A percentile compares a stretch with the other conserved stretches of the same genome.
phyloP scores from a whole-genome alignment of 2,113 vertebrate genomes.

The Indicator indicator region DNA sequence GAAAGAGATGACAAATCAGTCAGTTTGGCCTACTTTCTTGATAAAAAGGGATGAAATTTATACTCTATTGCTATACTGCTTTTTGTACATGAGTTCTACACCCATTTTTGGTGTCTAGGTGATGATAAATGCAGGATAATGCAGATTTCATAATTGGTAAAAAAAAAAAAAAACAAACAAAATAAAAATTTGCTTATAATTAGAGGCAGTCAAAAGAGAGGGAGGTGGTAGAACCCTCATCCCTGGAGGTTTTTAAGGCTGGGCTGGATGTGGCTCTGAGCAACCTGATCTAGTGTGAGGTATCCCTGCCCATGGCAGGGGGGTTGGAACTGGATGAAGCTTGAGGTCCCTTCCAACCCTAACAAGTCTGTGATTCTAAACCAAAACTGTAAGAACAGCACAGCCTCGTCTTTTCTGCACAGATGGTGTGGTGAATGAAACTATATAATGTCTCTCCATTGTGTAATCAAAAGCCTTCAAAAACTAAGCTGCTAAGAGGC shows the following conservation, averaged over 20 bases:
- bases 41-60: not conserved
- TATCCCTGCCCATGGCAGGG: no score
- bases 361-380: no score
- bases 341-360: no score
- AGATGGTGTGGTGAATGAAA: not conserved
- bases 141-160: not conserved
- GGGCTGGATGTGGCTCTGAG: no score
- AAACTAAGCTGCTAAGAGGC: not conserved
- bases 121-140: not conserved
- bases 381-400: not conserved
- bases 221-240: no score
- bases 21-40: not conserved
- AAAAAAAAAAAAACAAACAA: not conserved
- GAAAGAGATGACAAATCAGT: not conserved
- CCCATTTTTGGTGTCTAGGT: not conserved
- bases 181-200: not conserved
- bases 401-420: not conserved
- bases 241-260: no score
- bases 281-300: no score
- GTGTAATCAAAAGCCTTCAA: not conserved
- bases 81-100: not conserved
- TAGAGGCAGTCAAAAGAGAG: not conserved
- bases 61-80: not conserved
- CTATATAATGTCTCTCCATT: not conserved
- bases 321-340: no score